Percentiles rank a stretch among this genome's conserved stretches.
phyloP scores from a whole-genome alignment of 2,888 invertebrate genomes.

The Eupithecia subumbrata region DNA sequence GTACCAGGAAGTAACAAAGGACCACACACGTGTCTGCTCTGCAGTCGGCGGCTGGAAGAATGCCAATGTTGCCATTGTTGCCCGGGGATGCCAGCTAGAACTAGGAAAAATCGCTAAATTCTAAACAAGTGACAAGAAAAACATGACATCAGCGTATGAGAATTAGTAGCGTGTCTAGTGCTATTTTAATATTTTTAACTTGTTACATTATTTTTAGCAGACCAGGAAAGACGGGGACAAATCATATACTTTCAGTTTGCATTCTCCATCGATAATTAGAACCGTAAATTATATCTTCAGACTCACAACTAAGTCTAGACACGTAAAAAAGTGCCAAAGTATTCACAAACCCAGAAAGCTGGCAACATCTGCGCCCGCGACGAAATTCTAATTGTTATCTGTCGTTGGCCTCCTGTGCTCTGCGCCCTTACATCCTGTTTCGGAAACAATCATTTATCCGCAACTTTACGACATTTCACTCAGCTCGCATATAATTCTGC shows the following conservation, averaged over 20 bases:
- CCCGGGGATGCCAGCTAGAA: constrained; percentile 25
- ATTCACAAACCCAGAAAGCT: constrained; percentile 4
- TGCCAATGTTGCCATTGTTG: constrained; percentile 49
- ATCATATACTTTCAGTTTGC: too few relatives aligned
- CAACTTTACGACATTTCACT: constrained; percentile 29
- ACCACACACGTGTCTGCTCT: constrained; percentile 44
- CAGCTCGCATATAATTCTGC: constrained; percentile 16
- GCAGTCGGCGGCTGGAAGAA: constrained; percentile 23
- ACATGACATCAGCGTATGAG: background rate
- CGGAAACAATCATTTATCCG: constrained; percentile 24
- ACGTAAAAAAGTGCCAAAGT: background rate
- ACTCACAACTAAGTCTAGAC: too few relatives aligned
- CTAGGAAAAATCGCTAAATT: background rate
- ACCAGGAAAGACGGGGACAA: too few relatives aligned
- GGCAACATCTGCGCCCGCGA: constrained; percentile 14
- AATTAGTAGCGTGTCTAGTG: background rate
- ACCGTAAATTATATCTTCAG: background rate
- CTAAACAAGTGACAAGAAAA: background rate
- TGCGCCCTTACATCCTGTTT: constrained; percentile 28
- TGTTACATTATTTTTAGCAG: background rate
- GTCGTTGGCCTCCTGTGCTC: constrained; percentile 44
- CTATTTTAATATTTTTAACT: background rate
- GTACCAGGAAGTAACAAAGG: constrained; percentile 46
- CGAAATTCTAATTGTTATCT: constrained; percentile 50
- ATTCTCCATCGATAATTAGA: background rate